A percentile compares a stretch with the other conserved stretches of the same genome.
Evolutionary conservation across 2,113 vertebrate species (phyloP).

Genomic region (Gopherus flavomarginatus): DNA sequence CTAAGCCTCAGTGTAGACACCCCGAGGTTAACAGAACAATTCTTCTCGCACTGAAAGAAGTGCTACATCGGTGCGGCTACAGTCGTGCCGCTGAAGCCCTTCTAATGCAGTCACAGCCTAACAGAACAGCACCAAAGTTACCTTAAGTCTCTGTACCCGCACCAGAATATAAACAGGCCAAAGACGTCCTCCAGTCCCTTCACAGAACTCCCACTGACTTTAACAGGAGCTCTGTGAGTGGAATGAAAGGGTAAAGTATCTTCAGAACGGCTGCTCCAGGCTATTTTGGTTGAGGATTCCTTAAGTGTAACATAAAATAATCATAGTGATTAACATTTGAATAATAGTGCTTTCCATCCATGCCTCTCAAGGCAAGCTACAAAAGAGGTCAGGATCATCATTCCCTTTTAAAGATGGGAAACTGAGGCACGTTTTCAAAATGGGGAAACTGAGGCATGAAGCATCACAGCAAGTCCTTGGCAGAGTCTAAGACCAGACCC

Average conservation of each 20-base stretch:
- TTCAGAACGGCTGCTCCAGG: background rate
- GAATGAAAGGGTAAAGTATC: background rate
- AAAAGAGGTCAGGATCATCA: background rate
- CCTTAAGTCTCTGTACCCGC: too few species aligned
- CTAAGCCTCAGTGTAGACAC: too few species aligned
- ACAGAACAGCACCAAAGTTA: background rate
- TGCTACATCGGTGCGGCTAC: too few species aligned
- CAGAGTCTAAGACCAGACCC: background rate
- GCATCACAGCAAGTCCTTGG: background rate
- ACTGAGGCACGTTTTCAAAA: background rate
- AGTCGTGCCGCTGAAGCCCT: fast-evolving
- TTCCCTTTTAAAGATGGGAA: background rate
- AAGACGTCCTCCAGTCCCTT: background rate
- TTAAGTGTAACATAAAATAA: background rate
- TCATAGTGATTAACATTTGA: background rate
- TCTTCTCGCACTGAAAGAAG: too few species aligned
- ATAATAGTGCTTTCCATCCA: background rate
- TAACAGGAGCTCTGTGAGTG: background rate
- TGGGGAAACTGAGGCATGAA: background rate
- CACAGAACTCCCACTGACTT: background rate
- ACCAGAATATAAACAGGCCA: background rate
- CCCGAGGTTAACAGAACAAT: too few species aligned
- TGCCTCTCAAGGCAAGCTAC: background rate
- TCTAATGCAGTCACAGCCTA: background rate
- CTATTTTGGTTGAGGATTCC: background rate